Conservation (phyloP, 2,113 vertebrate species). For the Petromus typicus region DNA sequence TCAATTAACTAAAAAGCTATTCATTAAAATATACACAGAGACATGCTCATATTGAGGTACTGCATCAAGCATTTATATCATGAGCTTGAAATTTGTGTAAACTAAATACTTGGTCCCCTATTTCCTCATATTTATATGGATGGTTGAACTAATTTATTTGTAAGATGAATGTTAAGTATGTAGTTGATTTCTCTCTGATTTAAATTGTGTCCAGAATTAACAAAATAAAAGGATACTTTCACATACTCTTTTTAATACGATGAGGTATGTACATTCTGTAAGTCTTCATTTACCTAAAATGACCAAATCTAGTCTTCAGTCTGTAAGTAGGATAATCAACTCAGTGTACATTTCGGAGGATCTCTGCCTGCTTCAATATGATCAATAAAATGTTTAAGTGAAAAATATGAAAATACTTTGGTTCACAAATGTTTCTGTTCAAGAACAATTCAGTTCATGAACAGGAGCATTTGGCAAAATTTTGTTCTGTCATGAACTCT, state of each 20-base stretch:
- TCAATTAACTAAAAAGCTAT: neutral
- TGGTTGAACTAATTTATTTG: conserved; percentile 27
- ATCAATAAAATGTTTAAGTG: neutral
- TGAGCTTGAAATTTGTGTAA: neutral
- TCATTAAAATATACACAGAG: neutral
- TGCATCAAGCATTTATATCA: neutral
- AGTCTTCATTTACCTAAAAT: conserved; percentile 58
- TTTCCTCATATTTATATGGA: neutral
- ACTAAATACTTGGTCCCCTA: neutral
- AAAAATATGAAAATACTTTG: neutral
- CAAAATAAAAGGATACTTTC: conserved; percentile 40
- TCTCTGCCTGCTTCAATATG: neutral
- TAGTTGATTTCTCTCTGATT: neutral
- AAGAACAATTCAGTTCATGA: neutral
- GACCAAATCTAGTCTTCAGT: neutral
- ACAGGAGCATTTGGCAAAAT: neutral
- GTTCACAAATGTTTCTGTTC: neutral
- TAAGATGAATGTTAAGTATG: conserved; percentile 33
- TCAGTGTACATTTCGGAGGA: neutral
- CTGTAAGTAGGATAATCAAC: neutral
- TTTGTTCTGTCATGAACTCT: neutral
- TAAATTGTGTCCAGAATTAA: conserved; percentile 47
- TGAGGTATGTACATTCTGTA: conserved; percentile 47
- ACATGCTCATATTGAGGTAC: neutral
- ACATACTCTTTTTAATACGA: neutral